Evolutionary conservation across 2,113 vertebrate genomes (phyloP).

Genomic region (Catharus minimus): DNA sequence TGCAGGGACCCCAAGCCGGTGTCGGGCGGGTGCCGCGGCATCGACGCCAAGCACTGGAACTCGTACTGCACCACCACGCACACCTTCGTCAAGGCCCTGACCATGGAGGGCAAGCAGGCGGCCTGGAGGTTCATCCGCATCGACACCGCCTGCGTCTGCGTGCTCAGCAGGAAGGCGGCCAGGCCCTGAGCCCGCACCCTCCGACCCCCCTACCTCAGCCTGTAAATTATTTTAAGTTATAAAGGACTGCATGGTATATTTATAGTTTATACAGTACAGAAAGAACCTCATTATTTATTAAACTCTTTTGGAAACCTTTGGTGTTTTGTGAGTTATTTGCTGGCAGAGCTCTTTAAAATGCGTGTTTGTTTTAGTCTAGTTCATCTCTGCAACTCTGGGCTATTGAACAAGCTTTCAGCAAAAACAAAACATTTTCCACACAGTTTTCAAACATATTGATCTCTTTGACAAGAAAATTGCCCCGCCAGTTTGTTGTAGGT

Average conservation of each 20-base stretch:
- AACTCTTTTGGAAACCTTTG: constrained; percentile 77
- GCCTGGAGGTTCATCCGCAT: constrained; percentile 95
- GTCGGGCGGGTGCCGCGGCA: constrained; percentile 88
- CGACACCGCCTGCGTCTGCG: constrained; percentile 93
- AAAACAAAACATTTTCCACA: background rate
- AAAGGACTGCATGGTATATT: constrained; percentile 97
- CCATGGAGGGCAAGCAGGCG: constrained; percentile 85
- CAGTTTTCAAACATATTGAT: background rate
- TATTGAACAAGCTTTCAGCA: background rate
- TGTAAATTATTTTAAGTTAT: constrained; percentile 99
- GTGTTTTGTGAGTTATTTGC: background rate
- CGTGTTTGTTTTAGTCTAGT: background rate
- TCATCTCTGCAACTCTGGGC: background rate
- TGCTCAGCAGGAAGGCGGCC: constrained; percentile 91
- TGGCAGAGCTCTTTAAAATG: background rate
- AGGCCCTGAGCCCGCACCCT: constrained; percentile 75
- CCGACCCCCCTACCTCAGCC: constrained; percentile 93
- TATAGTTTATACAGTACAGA: constrained; percentile 97
- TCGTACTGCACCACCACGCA: constrained; percentile 97
- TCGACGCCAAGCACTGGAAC: constrained; percentile 96
- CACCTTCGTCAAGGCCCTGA: constrained; percentile 93
- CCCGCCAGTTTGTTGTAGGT: background rate
- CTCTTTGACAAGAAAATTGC: background rate
- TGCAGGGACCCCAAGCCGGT: constrained; percentile 83
- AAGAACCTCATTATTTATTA: constrained; percentile 84